Evolutionary conservation across 1,140 invertebrate genomes (phyloP).

Genomic region (Mya arenaria): DNA sequence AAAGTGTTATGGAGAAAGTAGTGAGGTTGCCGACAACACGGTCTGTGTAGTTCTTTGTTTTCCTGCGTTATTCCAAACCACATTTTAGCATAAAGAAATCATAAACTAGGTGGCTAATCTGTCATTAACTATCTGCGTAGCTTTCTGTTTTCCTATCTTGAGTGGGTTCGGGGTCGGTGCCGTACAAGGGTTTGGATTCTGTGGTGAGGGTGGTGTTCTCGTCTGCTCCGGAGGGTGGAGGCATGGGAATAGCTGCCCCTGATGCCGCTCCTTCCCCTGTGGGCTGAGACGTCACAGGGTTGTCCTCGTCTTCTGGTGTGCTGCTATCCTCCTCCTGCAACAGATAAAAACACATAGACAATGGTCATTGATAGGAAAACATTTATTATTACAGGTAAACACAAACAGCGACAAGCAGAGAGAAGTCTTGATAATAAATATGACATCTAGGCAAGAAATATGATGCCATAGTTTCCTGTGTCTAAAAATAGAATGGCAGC

Average conservation of each 20-base stretch:
- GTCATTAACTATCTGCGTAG: too few species aligned
- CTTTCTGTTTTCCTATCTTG: too few species aligned
- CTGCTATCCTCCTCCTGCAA: slow-evolving; percentile 49
- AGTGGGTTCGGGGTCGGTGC: slow-evolving; percentile 74
- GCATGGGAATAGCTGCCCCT: slow-evolving; percentile 11
- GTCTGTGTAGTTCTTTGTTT: too few species aligned
- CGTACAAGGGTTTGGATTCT: slow-evolving; percentile 82
- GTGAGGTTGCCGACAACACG: too few species aligned
- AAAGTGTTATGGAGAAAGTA: too few species aligned
- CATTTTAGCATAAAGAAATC: too few species aligned
- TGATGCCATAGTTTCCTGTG: background rate
- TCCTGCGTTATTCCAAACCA: too few species aligned
- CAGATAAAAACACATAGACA: background rate
- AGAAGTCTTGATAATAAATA: background rate
- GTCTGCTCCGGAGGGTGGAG: background rate
- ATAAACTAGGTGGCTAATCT: too few species aligned
- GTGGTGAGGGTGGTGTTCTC: slow-evolving; percentile 20
- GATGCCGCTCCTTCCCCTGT: background rate
- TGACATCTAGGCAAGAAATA: background rate
- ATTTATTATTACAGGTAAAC: background rate
- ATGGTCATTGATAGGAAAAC: background rate
- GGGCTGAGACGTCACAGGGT: background rate
- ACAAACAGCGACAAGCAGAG: background rate
- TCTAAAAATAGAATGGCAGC: background rate
- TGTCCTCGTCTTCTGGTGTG: slow-evolving; percentile 40